Base-by-base conservation (phyloP, 2,797 vertebrate species). In the Trachops cirrhosus region DNA sequence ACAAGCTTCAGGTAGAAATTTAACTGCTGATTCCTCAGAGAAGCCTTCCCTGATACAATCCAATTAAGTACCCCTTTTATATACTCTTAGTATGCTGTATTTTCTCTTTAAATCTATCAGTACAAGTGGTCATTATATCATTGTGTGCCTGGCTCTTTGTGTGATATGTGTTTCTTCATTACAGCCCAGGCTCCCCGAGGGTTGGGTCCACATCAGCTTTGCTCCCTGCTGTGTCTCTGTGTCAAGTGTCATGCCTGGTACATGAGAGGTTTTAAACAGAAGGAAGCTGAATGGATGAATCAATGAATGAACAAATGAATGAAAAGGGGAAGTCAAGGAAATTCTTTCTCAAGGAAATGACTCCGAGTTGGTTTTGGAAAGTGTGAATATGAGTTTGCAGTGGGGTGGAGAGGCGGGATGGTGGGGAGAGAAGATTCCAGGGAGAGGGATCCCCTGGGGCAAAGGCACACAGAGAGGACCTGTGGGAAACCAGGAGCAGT, bases 401-500 rank as follows among this genome's bases (percentile, higher is more conserved):
- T 14, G 52, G 67, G 29, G 18, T 46, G 57, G 37, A 59, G 64
- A 89, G 12, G 2, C 2, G 19, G 39, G 16, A 10, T 32, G 10
- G 41, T 26, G 14, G 9, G 8, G 34, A 39, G 16, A 62, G 44
- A 24, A n/a, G 21, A 44, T 24, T 21, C 9, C n/a, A 8, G 18
- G 41, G 68, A 5, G n/a, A 67, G 70, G 29, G 44, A 37, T n/a
- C 7, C 15, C 12, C 34, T 34, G 10, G 11, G 22, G 48, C 10
- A 3, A n/a, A 64, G 74, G 18, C 19, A 3, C 0, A 1, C 37
- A 18, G 15, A 29, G 19, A 37, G 19, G 59, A 83, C 19, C 4
- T 22, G 9, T 26, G 19, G 64, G 44, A 18, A 57, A 11, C n/a
- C 21, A 0, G 0, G 26, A 54, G 50, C 0, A 9, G 8, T 2